Percentiles rank a stretch among this genome's conserved stretches.
These are phyloP conservation scores for Todiramphus chloris DNA, from an alignment of 2,113 vertebrate species.

Conservation along the genomic window DNA sequence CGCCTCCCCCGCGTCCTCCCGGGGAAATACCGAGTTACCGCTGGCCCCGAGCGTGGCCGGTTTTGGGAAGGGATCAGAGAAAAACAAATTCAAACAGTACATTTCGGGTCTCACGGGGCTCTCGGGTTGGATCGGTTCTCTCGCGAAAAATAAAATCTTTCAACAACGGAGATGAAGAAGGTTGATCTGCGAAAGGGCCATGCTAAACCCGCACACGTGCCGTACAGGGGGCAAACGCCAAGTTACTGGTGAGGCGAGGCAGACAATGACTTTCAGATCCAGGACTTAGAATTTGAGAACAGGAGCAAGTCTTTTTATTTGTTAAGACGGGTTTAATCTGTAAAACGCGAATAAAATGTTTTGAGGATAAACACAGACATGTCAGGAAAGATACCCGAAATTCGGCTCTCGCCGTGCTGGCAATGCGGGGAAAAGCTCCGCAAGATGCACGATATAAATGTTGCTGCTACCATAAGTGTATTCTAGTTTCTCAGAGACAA, in stretches of 20 bases:
- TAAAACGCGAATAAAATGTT: not conserved
- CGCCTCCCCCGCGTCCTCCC: accelerated
- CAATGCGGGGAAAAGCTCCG: not conserved
- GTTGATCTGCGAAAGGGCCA: not conserved
- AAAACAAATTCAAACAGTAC: accelerated
- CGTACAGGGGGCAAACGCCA: accelerated
- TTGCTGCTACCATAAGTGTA: not conserved
- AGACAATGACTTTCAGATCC: not conserved
- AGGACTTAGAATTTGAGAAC: not conserved
- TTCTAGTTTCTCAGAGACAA: not conserved
- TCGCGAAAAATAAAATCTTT: not conserved
- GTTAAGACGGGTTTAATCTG: not conserved
- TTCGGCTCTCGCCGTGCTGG: not conserved
- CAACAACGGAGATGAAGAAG: not conserved
- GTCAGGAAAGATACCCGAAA: not conserved
- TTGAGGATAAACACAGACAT: accelerated
- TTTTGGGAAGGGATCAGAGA: not conserved
- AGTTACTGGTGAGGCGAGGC: not conserved
- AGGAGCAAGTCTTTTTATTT: not conserved
- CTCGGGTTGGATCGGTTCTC: not conserved
- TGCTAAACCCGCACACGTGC: not conserved
- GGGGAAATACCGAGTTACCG: not conserved
- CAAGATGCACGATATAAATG: not conserved
- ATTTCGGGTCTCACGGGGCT: not conserved
- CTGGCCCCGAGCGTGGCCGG: no score